Evolutionary conservation across 2,797 vertebrate species (phyloP).

Genomic region (Sebastes matsubarae): DNA sequence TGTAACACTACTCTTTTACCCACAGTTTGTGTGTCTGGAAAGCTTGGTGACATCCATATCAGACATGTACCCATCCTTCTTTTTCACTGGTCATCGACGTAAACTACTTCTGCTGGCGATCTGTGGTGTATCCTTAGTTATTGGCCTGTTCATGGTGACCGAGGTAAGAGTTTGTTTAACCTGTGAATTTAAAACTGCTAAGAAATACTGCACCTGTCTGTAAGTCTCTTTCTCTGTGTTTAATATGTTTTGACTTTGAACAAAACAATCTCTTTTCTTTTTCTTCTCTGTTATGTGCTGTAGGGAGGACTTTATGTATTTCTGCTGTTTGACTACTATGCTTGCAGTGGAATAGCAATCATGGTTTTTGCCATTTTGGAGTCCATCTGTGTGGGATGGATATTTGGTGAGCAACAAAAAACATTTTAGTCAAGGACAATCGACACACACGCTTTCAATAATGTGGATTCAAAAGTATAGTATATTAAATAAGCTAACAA

Average conservation of each 20-base stretch:
- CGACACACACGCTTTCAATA: background rate
- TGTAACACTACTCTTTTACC: background rate
- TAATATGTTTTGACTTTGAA: background rate
- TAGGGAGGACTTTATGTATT: background rate
- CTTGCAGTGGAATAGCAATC: background rate
- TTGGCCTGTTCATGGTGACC: slow-evolving; percentile 87
- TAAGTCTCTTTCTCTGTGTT: background rate
- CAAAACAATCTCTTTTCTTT: background rate
- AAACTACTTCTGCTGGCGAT: slow-evolving; percentile 87
- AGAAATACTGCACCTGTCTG: background rate
- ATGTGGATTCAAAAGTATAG: background rate
- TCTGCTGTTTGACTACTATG: background rate
- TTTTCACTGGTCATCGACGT: slow-evolving; percentile 81
- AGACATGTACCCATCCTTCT: slow-evolving; percentile 87
- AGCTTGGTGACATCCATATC: slow-evolving; percentile 87
- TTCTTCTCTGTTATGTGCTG: background rate
- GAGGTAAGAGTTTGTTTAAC: background rate
- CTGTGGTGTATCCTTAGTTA: slow-evolving; percentile 77
- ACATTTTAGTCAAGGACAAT: background rate
- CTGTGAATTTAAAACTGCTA: background rate
- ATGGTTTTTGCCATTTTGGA: background rate
- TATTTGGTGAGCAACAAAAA: background rate
- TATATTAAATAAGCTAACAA: background rate
- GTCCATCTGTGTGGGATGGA: background rate
- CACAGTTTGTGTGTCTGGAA: slow-evolving; percentile 81